phyloP scores from a whole-genome alignment of 2,113 vertebrate species.

The Neotoma lepida region DNA sequence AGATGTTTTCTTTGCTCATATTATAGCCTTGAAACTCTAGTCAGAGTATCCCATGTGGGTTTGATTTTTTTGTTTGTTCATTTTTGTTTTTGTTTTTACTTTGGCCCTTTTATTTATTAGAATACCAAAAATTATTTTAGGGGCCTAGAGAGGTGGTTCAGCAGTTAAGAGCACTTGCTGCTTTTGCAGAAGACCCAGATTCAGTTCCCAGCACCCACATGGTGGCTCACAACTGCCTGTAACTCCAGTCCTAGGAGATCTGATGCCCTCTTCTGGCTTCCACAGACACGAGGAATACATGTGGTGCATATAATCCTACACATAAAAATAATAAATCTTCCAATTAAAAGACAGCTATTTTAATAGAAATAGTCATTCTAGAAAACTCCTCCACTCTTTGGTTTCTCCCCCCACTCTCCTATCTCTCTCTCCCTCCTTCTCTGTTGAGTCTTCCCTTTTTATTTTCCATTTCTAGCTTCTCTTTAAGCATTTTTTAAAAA shows the following conservation, averaged over 20 bases:
- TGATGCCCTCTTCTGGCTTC: neutral
- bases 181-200: neutral
- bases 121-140: conserved; percentile 31
- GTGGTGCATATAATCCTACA: neutral
- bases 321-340: no score
- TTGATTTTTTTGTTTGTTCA: conserved; percentile 80
- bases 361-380: conserved; percentile 76
- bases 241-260: neutral
- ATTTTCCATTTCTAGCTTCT: conserved; percentile 75
- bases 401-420: neutral
- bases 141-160: neutral
- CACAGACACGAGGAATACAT: neutral
- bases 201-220: neutral
- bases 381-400: conserved; percentile 63
- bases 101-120: conserved; percentile 55
- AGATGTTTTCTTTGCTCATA: conserved; percentile 83
- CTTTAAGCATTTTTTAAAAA: conserved; percentile 58
- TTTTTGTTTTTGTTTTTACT: conserved; percentile 75
- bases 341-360: conserved; percentile 60
- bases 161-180: neutral
- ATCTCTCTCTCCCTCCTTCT: conserved; percentile 5
- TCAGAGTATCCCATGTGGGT: conserved; percentile 68
- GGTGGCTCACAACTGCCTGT: no score
- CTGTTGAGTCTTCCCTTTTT: conserved; percentile 66
- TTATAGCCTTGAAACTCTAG: conserved; percentile 85